Evolutionary conservation across 2,113 vertebrate species (phyloP).

Genomic region (Vulpes ferrilata): DNA sequence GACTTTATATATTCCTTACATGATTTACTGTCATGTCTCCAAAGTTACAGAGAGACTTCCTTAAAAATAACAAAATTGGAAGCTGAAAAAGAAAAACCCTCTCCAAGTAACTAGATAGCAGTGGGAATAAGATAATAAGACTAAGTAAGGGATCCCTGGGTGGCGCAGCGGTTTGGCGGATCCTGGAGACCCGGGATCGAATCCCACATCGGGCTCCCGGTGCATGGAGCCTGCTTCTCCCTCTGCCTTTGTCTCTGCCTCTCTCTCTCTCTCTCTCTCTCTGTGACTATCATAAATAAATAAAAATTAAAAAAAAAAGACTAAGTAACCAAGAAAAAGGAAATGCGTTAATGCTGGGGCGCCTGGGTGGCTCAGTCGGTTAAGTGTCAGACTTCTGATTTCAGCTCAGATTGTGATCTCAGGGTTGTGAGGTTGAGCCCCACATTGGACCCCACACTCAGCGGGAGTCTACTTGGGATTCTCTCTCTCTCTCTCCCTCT

Average conservation of each 20-base stretch:
- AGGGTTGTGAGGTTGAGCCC: not conserved
- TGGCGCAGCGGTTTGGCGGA: no score
- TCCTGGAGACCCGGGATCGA: no score
- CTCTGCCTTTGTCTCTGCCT: no score
- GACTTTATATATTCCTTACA: not conserved
- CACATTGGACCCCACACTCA: not conserved
- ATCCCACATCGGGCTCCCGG: no score
- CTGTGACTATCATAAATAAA: no score
- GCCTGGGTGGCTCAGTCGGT: not conserved
- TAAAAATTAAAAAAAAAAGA: not conserved
- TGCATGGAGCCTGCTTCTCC: no score
- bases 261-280: no score
- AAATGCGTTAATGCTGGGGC: not conserved
- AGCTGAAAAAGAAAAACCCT: not conserved
- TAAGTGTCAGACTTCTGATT: not conserved
- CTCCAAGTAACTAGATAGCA: not conserved
- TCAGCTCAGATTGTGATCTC: not conserved
- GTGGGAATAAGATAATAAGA: not conserved
- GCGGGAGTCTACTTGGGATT: not conserved
- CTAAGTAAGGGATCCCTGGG: not conserved
- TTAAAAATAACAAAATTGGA: not conserved
- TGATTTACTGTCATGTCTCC: not conserved
- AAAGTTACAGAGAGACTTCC: not conserved
- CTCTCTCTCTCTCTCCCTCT: not conserved
- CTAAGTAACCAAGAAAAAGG: not conserved